Evolutionary conservation across 2,888 invertebrate genomes (phyloP).

Genomic region (Plagiodera versicolora): DNA sequence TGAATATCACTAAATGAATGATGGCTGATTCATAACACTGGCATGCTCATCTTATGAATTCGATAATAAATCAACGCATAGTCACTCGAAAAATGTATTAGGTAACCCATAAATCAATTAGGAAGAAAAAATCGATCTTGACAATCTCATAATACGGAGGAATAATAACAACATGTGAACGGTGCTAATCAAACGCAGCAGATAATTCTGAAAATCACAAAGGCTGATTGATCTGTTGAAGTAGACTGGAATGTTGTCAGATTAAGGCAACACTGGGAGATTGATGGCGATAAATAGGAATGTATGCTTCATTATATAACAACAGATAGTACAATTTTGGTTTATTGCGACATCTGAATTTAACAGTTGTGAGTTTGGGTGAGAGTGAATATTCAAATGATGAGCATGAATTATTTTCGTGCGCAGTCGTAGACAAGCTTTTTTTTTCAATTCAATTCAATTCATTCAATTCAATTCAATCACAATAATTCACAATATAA

Average conservation of each 20-base stretch:
- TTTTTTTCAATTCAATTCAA: no score
- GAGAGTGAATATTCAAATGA: no score
- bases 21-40: no score
- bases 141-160: not conserved
- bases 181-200: not conserved
- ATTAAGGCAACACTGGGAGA: constrained; percentile 14
- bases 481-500: no score
- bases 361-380: no score
- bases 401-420: no score
- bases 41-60: not conserved
- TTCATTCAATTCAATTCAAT: no score
- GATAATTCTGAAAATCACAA: constrained; percentile 40
- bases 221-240: constrained; percentile 46
- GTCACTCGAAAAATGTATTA: not conserved
- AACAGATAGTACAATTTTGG: no score
- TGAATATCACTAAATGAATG: no score
- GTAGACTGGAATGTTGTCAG: constrained; percentile 48
- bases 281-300: not conserved
- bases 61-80: not conserved
- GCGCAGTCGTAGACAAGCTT: no score
- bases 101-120: not conserved
- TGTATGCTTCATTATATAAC: no score
- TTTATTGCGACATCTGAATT: no score
- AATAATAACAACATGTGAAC: not conserved
- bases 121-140: not conserved